Base-by-base conservation (phyloP, 2,113 vertebrate genomes). In the Cyprinodon tularosa region DNA sequence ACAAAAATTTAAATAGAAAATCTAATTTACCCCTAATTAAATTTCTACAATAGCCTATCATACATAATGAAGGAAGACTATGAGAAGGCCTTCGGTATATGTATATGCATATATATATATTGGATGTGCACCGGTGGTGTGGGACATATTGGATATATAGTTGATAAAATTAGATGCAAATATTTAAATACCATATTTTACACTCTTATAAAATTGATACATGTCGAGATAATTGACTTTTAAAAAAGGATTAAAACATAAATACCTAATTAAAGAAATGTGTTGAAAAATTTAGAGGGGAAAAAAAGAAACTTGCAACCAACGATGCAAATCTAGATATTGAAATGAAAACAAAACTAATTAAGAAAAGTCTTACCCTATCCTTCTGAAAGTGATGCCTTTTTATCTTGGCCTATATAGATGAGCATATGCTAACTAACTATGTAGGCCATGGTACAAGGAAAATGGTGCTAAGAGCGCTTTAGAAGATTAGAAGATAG, bases 401-500 rank as follows among this genome's bases (percentile, higher is more conserved):
- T 80, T 76, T 72, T 60, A 71, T 68, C 71, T 38, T 36, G 80
- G 82, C 77, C 64, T 74, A 72, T 73, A 76, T 76, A 87, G 66
- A 82, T 66, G 22, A 61, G 86, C 72, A 76, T 77, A 72, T 71
- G 84, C 60, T 62, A 29, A 57, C 76, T 62, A 68, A 81, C 76
- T 90, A 93, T 90, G 86, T 89, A 92, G 87, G 92, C 87, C 90
- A 91, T 67, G 70, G 71, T 71, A 83, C 86, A 93, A 90, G 88
- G 89, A 92, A 88, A 29, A 93, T 89, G 84, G 70, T 68, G 86
- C n/a, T 80, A 82, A 80, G 84, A 92, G 88, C 84, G 91, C 91
- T 90, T 92, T 81, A 91, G 91, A 87, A 93, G 92, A 93, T 93
- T 91, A 93, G 90, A 84, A 90, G 92, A 93, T 93, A 92, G 91